Evolutionary conservation across 2,797 vertebrate genomes (phyloP).

Genomic region (Choloepus didactylus): DNA sequence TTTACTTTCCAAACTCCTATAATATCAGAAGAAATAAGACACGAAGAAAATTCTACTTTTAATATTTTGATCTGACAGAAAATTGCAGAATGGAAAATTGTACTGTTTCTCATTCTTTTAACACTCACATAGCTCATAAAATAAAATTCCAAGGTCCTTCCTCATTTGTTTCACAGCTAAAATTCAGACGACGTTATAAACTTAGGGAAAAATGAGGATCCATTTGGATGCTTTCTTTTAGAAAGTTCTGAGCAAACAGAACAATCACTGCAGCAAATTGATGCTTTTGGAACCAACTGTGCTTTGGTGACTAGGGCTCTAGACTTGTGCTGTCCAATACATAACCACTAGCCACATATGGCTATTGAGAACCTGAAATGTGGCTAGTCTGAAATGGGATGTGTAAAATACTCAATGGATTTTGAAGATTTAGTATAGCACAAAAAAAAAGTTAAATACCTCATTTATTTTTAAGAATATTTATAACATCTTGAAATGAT

Average conservation of each 20-base stretch:
- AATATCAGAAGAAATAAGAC: not conserved
- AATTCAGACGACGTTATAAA: constrained; percentile 2
- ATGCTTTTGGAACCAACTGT: constrained; percentile 14
- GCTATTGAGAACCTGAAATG: not conserved
- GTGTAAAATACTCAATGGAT: not conserved
- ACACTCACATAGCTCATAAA: not conserved
- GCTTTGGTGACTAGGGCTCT: not conserved
- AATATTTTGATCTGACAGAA: constrained; percentile 21
- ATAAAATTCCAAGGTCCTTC: constrained; percentile 2
- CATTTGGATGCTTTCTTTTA: constrained; percentile 17
- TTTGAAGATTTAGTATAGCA: not conserved
- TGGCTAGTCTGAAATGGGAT: constrained; percentile 25
- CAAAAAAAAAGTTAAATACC: not conserved
- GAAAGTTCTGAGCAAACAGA: constrained; percentile 37
- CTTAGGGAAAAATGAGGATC: constrained; percentile 29
- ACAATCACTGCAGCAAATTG: not conserved
- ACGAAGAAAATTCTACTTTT: constrained; percentile 41
- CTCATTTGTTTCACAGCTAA: constrained; percentile 17
- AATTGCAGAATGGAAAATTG: constrained; percentile 14
- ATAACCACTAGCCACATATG: not conserved
- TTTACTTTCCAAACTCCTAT: constrained; percentile 62
- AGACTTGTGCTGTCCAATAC: not conserved
- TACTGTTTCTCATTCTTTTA: constrained; percentile 22
- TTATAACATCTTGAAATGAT: not conserved
- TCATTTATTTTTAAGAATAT: not conserved